phyloP scores from a whole-genome alignment of 2,797 vertebrate genomes.

The Bryconaethiops microstoma region DNA sequence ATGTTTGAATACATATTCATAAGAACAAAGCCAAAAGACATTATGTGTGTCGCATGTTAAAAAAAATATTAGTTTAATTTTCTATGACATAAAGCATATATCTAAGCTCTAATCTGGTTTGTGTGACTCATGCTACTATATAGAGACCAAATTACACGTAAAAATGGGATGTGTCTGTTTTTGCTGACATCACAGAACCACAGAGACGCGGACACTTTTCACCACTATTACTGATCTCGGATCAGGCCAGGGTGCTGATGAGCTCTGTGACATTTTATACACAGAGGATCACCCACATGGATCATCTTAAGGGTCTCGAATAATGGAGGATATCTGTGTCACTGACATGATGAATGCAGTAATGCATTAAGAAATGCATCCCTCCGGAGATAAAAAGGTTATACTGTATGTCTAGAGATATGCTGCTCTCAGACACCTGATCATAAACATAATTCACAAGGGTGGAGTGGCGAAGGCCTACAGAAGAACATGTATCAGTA shows the following conservation, averaged over 20 bases:
- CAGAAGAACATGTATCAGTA: conserved; percentile 22
- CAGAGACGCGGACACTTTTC: conserved; percentile 42
- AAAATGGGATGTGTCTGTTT: conserved; percentile 41
- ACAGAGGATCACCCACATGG: conserved; percentile 56
- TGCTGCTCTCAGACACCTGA: conserved; percentile 55
- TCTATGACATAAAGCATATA: neutral
- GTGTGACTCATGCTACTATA: neutral
- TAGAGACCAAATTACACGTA: neutral
- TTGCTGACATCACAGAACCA: conserved; percentile 56
- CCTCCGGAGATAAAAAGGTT: conserved; percentile 61
- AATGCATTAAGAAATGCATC: conserved; percentile 59
- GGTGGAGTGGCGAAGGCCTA: conserved; percentile 47
- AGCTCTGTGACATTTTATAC: conserved; percentile 60
- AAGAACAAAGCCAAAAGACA: too few species aligned
- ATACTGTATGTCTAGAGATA: conserved; percentile 55
- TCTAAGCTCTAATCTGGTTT: neutral
- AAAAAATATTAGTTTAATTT: neutral
- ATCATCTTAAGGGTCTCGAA: conserved; percentile 62
- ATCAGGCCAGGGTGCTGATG: conserved; percentile 55
- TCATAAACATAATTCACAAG: conserved; percentile 62
- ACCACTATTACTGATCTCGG: conserved; percentile 57
- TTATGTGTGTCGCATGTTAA: too few species aligned
- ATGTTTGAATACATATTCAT: too few species aligned
- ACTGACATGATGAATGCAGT: conserved; percentile 59
- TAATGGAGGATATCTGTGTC: conserved; percentile 60